phyloP scores from a whole-genome alignment of 2,797 vertebrate species.

The Pantherophis alleghaniensis region DNA sequence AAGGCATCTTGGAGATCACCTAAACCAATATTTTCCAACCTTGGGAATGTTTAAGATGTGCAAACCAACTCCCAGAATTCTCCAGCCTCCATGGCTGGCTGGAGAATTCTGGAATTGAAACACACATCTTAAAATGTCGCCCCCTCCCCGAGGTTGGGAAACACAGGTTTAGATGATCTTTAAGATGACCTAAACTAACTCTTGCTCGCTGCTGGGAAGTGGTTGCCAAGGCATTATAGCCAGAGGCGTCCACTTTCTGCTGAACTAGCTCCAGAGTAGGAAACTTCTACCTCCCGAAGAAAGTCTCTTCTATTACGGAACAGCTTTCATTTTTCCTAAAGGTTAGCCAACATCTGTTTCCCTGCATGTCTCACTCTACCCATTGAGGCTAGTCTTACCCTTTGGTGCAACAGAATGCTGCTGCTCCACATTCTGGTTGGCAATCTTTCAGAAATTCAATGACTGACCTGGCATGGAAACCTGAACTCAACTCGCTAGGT shows the following conservation, averaged over 20 bases:
- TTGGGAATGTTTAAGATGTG: not conserved
- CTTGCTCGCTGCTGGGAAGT: not conserved
- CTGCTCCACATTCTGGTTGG: not conserved
- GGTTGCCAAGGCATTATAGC: not conserved
- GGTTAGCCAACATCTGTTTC: not conserved
- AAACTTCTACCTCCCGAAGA: not conserved
- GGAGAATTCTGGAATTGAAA: not conserved
- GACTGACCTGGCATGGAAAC: not conserved
- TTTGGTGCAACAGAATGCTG: not conserved
- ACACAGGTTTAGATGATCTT: not conserved
- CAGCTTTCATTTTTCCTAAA: not conserved
- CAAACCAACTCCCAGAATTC: not conserved
- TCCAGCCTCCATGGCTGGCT: not conserved
- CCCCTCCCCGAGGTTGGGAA: not conserved
- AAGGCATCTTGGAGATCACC: not conserved
- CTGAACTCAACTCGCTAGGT: not conserved
- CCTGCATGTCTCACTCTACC: not conserved
- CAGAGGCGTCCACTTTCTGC: not conserved
- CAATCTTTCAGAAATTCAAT: not conserved
- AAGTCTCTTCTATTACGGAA: not conserved
- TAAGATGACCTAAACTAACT: not conserved
- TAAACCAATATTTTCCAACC: not conserved
- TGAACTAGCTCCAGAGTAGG: not conserved
- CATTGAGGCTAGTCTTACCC: not conserved
- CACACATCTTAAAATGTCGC: not conserved